Conservation (phyloP, 2,797 vertebrate species). For the Balearica regulorum region DNA sequence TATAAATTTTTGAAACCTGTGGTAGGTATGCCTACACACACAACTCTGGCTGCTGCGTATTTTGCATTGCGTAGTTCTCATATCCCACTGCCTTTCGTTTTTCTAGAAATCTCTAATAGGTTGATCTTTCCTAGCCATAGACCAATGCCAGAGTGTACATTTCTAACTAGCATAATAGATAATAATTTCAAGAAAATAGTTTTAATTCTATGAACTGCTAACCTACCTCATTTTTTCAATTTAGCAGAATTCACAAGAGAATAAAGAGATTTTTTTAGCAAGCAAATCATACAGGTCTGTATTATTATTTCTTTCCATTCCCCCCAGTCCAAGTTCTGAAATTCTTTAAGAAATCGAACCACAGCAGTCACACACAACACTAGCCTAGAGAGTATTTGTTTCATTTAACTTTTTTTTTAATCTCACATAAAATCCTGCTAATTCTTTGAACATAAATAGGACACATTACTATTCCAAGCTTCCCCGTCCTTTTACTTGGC, state of each 20-base stretch:
- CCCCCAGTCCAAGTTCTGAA: background rate
- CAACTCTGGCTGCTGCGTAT: background rate
- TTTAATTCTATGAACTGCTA: background rate
- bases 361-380: background rate
- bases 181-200: background rate
- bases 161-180: background rate
- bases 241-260: background rate
- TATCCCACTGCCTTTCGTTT: background rate
- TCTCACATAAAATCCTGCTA: background rate
- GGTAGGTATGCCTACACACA: background rate
- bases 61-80: background rate
- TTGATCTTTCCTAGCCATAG: background rate
- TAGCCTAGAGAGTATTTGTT: background rate
- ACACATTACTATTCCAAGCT: background rate
- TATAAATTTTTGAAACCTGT: background rate
- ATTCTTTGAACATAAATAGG: conserved; percentile 16
- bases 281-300: background rate
- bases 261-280: background rate
- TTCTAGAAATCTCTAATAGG: background rate
- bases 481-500: conserved; percentile 25
- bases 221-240: background rate
- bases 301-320: conserved; percentile 2
- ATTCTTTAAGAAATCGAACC: background rate
- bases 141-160: background rate
- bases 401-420: background rate